These are phyloP conservation scores for Cyanocitta stelleri DNA, from an alignment of 2,113 vertebrate species.

Conservation along the genomic window DNA sequence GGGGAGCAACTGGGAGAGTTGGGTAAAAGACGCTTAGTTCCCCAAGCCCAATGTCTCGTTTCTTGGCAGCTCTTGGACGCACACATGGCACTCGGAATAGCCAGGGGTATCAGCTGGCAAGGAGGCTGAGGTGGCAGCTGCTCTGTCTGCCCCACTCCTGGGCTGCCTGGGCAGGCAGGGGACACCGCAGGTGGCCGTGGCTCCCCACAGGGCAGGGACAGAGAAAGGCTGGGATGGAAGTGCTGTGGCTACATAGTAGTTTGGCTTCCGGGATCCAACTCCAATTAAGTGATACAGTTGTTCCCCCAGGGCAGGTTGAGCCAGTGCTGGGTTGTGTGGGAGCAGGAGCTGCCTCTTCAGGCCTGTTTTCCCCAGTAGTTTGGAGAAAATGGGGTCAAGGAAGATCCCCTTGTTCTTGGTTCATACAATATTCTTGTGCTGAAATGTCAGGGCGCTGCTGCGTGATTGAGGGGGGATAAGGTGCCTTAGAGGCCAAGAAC, in stretches of 20 bases:
- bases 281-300: accelerated
- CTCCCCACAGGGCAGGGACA: accelerated
- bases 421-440: not conserved
- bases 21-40: not conserved
- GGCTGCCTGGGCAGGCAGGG: not conserved
- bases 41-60: not conserved
- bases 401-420: not conserved
- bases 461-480: not conserved
- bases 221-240: not conserved
- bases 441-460: not conserved
- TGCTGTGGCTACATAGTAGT: not conserved
- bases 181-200: not conserved
- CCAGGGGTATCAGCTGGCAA: not conserved
- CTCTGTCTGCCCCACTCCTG: not conserved
- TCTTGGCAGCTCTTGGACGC: not conserved
- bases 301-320: not conserved
- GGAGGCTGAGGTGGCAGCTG: not conserved
- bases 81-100: accelerated
- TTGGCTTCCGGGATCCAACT: not conserved
- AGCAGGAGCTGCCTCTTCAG: not conserved
- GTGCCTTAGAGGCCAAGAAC: not conserved
- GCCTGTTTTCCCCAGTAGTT: not conserved
- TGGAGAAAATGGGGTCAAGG: not conserved
- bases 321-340: not conserved
- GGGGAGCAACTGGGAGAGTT: not conserved